Evolutionary conservation across 2,888 invertebrate genomes (phyloP), one percentile per base, ranked within the genome.

Genomic region (Galeopsomyia nigrocyanea): DNA sequence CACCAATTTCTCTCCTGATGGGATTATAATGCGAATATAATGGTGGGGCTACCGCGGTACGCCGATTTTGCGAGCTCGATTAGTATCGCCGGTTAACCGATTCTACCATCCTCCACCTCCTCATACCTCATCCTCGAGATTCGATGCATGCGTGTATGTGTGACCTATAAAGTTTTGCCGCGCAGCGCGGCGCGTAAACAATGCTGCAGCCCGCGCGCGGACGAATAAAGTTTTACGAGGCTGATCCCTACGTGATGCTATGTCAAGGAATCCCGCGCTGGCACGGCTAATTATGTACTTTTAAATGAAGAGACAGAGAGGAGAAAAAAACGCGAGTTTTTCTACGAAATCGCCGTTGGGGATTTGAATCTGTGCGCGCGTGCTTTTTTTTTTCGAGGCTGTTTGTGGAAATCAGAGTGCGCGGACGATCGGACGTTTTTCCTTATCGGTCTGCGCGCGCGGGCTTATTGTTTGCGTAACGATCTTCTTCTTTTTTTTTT

Each of bases 21-120:
- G 80, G 83, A 82, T 84, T 84, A 83, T 84, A 84, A 84, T 84
- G 83, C 79, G 84, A 83, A 83, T 83, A 83, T 84, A 84, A 84
- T 84, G 80, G 82, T 79, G 78, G 58, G 79, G 82, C 84, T 83
- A 82, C 84, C 80, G 84, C 75, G 77, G 79, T 84, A 84, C 83
- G 82, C 82, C 79, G 76, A 79, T 77, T 63, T 63, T 71, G 68
- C 66, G 39, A 39, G 39, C 7, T 39, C 39, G 39, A 39, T 39
- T 39, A 39, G 39, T 10, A 39, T 39, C 39, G 39, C 39, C 39
- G 39, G 13, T 39, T 39, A 39, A 39, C 39, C 67, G 66, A 56
- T 68, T 51, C 47, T 31, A 16, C 22, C 26, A 19, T 31, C 56
- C 31, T 31, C 19, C 16, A 3, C 26, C 16, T 26, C 31, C 57